Conservation (phyloP, 2,888 invertebrate genomes). For the Catocala sponsa region DNA sequence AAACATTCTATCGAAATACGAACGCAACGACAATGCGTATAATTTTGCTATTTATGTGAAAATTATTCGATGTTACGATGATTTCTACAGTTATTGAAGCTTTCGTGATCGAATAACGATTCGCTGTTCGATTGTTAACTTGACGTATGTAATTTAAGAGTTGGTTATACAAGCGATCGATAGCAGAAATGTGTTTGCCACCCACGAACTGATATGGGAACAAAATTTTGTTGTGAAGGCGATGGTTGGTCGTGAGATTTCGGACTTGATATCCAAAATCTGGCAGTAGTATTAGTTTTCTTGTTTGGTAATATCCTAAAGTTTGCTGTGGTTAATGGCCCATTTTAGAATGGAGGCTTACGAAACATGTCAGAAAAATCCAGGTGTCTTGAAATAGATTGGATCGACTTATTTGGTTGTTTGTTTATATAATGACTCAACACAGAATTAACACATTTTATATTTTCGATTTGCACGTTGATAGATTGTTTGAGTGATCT, state of each 20-base stretch:
- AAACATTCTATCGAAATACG: constrained; percentile 48
- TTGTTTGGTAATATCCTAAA: background rate
- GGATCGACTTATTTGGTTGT: too few species aligned
- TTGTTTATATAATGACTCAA: too few species aligned
- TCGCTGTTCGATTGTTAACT: constrained; percentile 24
- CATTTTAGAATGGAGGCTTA: too few species aligned
- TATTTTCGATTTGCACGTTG: too few species aligned
- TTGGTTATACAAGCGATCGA: constrained; percentile 19
- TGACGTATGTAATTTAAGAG: constrained; percentile 34
- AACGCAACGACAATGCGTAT: constrained; percentile 42
- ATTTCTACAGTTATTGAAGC: constrained; percentile 36
- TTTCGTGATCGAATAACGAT: constrained; percentile 34
- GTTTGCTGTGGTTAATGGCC: too few species aligned
- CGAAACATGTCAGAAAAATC: too few species aligned
- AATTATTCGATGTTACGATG: constrained; percentile 43
- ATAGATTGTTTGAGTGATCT: too few species aligned
- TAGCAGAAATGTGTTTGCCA: constrained; percentile 17
- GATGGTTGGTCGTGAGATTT: too few species aligned
- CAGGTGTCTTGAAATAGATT: too few species aligned
- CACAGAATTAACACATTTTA: too few species aligned
- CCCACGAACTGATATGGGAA: constrained; percentile 11
- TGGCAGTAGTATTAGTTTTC: background rate
- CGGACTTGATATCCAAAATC: too few species aligned
- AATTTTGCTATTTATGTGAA: constrained; percentile 55
- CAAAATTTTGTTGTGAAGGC: too few species aligned